phyloP scores from a whole-genome alignment of 2,113 vertebrate species.

The Crotalus helleri region DNA sequence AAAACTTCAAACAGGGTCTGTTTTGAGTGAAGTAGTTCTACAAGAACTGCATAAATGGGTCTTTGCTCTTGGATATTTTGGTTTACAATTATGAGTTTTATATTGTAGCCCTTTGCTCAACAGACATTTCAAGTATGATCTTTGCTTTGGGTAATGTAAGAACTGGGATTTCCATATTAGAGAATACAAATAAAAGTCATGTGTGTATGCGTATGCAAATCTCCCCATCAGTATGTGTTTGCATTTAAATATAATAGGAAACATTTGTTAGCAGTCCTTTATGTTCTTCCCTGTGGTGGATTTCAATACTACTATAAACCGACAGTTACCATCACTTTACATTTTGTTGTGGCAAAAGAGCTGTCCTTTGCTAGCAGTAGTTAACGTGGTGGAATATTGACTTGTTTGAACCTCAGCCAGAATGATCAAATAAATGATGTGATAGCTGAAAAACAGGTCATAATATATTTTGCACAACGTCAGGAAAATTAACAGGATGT shows the following conservation, averaged over 20 bases:
- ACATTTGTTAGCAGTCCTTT: conserved; percentile 26
- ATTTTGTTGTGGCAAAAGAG: conserved; percentile 49
- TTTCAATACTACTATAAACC: conserved; percentile 43
- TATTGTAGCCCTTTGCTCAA: neutral
- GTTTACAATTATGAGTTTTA: neutral
- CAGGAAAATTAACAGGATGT: conserved; percentile 51
- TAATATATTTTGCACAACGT: conserved; percentile 51
- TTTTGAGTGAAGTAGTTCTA: neutral
- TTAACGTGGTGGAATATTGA: conserved; percentile 41
- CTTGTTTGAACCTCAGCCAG: conserved; percentile 54
- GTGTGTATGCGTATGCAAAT: neutral
- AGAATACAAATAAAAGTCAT: neutral
- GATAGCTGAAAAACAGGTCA: conserved; percentile 57
- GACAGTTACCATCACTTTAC: conserved; percentile 47
- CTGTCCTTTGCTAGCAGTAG: conserved; percentile 38
- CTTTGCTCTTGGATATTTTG: neutral
- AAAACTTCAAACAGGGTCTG: neutral
- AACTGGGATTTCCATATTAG: neutral
- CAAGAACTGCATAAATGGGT: neutral
- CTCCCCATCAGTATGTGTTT: conserved; percentile 13
- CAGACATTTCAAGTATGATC: neutral
- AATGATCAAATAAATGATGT: conserved; percentile 55
- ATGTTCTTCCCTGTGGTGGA: conserved; percentile 12
- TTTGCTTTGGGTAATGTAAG: neutral
- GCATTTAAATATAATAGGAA: conserved; percentile 43